A percentile compares a stretch with the other conserved stretches of the same genome.
Evolutionary conservation across 2,113 vertebrate genomes (phyloP).

Genomic region (Eulemur rufifrons): DNA sequence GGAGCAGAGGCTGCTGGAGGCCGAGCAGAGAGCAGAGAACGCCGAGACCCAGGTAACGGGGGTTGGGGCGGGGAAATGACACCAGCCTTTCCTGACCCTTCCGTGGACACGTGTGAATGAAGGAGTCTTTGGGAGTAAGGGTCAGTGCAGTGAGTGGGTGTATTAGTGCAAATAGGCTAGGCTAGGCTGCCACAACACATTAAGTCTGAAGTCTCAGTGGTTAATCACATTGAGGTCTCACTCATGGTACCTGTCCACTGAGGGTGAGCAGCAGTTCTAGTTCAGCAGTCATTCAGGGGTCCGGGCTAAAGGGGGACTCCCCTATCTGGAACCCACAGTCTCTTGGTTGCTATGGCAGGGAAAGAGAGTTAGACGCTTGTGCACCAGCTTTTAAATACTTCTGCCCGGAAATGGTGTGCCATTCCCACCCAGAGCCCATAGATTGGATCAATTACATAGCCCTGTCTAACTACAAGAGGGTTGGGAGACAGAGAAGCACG

Average conservation of each 20-base stretch:
- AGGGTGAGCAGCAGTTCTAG: not conserved
- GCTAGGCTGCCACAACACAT: not conserved
- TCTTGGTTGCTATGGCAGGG: not conserved
- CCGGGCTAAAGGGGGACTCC: not conserved
- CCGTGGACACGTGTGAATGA: not conserved
- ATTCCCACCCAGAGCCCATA: not conserved
- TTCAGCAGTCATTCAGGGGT: not conserved
- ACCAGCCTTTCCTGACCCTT: not conserved
- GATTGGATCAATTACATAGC: not conserved
- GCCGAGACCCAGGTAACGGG: conserved; percentile 94
- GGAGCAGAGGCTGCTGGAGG: conserved; percentile 93
- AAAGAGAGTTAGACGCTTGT: not conserved
- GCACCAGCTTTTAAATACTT: not conserved
- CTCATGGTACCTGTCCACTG: not conserved
- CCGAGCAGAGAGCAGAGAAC: conserved; percentile 92
- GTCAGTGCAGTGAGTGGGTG: not conserved
- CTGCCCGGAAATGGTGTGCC: not conserved
- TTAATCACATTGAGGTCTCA: not conserved
- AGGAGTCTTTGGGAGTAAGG: not conserved
- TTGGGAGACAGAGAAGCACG: not conserved
- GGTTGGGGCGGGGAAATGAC: not conserved
- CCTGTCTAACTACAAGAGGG: not conserved
- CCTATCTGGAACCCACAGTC: not conserved
- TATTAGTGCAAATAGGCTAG: not conserved
- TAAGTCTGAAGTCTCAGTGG: not conserved